These are phyloP conservation scores for Charadrius vociferus DNA, from an alignment of 2,113 vertebrate genomes.

Conservation along the genomic window DNA sequence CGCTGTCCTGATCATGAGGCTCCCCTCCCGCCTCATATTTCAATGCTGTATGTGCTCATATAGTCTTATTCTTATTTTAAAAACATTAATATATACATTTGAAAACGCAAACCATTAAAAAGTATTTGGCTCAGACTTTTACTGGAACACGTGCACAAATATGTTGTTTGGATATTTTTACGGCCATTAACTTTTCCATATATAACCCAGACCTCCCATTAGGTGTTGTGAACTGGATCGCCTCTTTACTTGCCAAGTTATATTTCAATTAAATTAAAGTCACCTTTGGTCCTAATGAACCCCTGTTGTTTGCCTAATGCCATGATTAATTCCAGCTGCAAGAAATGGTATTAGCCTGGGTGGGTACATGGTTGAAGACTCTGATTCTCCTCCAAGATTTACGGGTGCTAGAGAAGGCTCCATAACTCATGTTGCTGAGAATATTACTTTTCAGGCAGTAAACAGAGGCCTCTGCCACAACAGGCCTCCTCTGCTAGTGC, in stretches of 20 bases:
- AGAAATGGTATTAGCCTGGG: slow-evolving; percentile 39
- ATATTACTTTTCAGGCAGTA: background rate
- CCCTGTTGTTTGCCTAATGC: slow-evolving; percentile 70
- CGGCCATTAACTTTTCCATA: slow-evolving; percentile 68
- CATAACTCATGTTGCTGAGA: slow-evolving; percentile 12
- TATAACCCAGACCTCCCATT: slow-evolving; percentile 72
- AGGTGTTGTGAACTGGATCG: slow-evolving; percentile 65
- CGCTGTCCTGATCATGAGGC: background rate
- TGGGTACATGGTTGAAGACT: slow-evolving; percentile 43
- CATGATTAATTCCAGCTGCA: slow-evolving; percentile 71
- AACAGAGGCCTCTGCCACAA: slow-evolving; percentile 9
- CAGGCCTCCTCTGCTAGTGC: background rate
- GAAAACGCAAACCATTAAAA: slow-evolving; percentile 49
- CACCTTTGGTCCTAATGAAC: slow-evolving; percentile 73
- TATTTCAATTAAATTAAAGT: slow-evolving; percentile 75
- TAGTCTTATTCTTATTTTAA: slow-evolving; percentile 45
- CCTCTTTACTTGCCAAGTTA: slow-evolving; percentile 68
- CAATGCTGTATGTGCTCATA: background rate
- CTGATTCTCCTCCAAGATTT: slow-evolving; percentile 38
- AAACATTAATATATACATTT: slow-evolving; percentile 41
- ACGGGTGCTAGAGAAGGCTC: slow-evolving; percentile 4
- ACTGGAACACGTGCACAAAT: slow-evolving; percentile 68
- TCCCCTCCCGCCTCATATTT: background rate
- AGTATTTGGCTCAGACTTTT: slow-evolving; percentile 43
- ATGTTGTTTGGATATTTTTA: slow-evolving; percentile 72